A percentile compares a stretch with the other conserved stretches of the same genome.
phyloP scores from a whole-genome alignment of 2,888 invertebrate genomes.

The Apomyelois bistriatella region DNA sequence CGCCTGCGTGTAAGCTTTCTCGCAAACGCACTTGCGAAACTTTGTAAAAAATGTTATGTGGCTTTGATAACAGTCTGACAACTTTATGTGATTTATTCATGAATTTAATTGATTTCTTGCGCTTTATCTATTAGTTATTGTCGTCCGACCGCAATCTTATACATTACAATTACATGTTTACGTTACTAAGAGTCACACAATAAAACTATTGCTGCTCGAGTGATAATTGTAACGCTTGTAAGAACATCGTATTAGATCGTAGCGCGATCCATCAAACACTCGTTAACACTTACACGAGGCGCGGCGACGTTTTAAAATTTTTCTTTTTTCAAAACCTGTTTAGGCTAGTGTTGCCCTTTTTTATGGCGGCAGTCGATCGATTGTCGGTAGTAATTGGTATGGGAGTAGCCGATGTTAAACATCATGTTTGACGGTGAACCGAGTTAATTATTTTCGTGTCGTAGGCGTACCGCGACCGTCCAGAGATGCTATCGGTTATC shows the following conservation, averaged over 20 bases:
- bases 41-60: constrained; percentile 65
- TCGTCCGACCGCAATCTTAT: constrained; percentile 27
- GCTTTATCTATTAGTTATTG: constrained; percentile 49
- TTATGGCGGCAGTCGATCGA: constrained; percentile 55
- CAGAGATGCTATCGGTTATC: constrained; percentile 58
- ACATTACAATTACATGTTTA: constrained; percentile 41
- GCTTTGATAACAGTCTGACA: constrained; percentile 57
- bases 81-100: constrained; percentile 71
- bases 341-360: constrained; percentile 60
- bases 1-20: constrained; percentile 44
- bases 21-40: constrained; percentile 47
- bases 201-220: constrained; percentile 41
- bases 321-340: constrained; percentile 54
- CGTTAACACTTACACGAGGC: constrained; percentile 65
- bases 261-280: constrained; percentile 70
- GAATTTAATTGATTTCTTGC: constrained; percentile 70
- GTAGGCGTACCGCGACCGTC: constrained; percentile 60
- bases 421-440: constrained; percentile 68
- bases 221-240: constrained; percentile 45
- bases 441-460: constrained; percentile 77
- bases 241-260: constrained; percentile 56
- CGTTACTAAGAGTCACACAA: constrained; percentile 37
- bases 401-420: constrained; percentile 76
- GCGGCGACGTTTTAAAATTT: constrained; percentile 39
- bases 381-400: constrained; percentile 75